Evolutionary conservation across 2,888 invertebrate genomes (phyloP).

Genomic region (Agonum fuliginosum): DNA sequence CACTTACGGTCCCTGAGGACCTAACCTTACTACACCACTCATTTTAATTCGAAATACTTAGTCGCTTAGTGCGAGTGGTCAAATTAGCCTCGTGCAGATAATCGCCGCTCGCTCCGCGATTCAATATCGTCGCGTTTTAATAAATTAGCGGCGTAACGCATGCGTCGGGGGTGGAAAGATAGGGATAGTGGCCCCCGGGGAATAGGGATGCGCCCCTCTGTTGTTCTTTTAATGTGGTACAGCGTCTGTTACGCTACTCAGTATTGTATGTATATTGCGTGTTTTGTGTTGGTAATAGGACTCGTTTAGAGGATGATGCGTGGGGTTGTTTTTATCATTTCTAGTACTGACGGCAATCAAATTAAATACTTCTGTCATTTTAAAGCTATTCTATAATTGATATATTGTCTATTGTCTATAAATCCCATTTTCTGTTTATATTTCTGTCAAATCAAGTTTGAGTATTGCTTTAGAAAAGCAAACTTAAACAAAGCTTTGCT

Average conservation of each 20-base stretch:
- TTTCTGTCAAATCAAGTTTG: too few relatives aligned
- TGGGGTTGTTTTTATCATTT: not conserved
- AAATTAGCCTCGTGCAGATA: constrained; percentile 51
- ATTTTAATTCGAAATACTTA: constrained; percentile 55
- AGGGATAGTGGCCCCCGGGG: constrained; percentile 12
- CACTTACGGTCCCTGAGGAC: constrained; percentile 37
- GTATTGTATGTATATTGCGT: constrained; percentile 1
- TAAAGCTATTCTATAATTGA: too few relatives aligned
- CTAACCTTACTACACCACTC: constrained; percentile 41
- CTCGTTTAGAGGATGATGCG: not conserved
- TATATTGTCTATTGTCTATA: too few relatives aligned
- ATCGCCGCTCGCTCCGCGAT: constrained; percentile 37
- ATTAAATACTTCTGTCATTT: too few relatives aligned
- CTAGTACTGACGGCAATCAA: too few relatives aligned
- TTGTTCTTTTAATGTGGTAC: constrained; percentile 27
- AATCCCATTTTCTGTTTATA: too few relatives aligned
- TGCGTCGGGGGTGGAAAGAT: not conserved
- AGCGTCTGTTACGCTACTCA: constrained; percentile 30
- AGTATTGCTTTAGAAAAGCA: too few relatives aligned
- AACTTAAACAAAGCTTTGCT: too few relatives aligned
- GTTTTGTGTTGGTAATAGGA: constrained; percentile 3
- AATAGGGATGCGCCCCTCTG: constrained; percentile 12
- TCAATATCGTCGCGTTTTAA: constrained; percentile 51
- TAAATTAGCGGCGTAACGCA: constrained; percentile 46
- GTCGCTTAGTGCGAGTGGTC: constrained; percentile 20